Base-by-base conservation (phyloP, 1,140 invertebrate genomes). In the Drosophila funebris region DNA sequence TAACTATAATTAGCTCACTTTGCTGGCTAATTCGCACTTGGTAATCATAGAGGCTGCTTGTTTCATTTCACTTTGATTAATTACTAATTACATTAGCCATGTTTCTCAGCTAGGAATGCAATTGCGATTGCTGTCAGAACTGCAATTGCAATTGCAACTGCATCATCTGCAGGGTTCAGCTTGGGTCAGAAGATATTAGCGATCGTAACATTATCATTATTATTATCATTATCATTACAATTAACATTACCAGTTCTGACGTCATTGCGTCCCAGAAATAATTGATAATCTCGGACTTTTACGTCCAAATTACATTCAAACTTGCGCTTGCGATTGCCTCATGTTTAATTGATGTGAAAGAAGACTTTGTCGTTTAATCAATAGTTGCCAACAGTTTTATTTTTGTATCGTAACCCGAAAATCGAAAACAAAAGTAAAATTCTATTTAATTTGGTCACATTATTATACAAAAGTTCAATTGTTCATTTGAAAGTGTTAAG, bases 401-500 rank as follows among this genome's bases (percentile, higher is more conserved):
- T 56, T 48, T 54, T 53, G 46, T 60, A 41, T 29, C 46, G 2
- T 27, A 63, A 44, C 29, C 29, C 24, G 31, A 29, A 72, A 72
- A 54, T 27, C 36, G 1, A 56, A 66, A 72, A n/a, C 1, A 4
- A 27, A 27, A 27, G 0, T 41, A 36, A 68, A 61, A 43, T 73
- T 39, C 33, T 22, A 44, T 20, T 61, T 16, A 22, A 56, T 64
- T 77, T 54, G 44, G 71, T 46, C 58, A 70, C 57, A 39, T 31
- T 70, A 77, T 70, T 63, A 64, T 57, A 76, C 73, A 74, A 70
- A 69, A 70, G 66, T 71, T 64, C 72, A 77, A 39, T 50, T 63
- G 48, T 56, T 60, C 22, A 41, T 41, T 48, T 50, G 31, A 50
- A 29, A 58, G 66, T 74, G 64, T 74, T 74, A 76, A 76, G 52